Base-by-base conservation (phyloP, 2,113 vertebrate species). In the Genyomyrus donnyi region DNA sequence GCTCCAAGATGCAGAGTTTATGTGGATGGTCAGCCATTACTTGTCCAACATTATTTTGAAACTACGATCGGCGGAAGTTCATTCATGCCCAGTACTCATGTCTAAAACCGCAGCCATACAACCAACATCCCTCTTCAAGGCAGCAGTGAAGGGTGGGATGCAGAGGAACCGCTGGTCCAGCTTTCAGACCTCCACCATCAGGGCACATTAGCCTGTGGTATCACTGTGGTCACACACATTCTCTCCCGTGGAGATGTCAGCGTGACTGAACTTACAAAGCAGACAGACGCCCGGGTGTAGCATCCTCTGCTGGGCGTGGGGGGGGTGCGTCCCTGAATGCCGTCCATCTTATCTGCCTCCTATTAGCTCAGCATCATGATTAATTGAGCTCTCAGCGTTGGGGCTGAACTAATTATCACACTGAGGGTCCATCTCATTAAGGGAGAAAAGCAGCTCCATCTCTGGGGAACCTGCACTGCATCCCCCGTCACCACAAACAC, bases 321-420 rank as follows among this genome's bases (percentile, higher is more conserved):
- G 62, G 62, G 21, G 2, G 58, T 13, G 24, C 2, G 7, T 31
- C 62, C 62, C 62, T 39, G 19, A 49, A 85, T 50, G 48, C 49
- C 6, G 93, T 95, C 95, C 95, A 95, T 96, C 95, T 95, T 95
- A 95, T 96, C 94, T 92, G 91, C 94, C 95, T 94, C 92, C 93
- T 95, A 91, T 93, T 93, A 93, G 89, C 92, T 94, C 93, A 91
- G 91, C 94, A 91, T 94, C 93, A 90, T 93, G 94, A 95, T 95
- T 95, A 96, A 96, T 95, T 95, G 94, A 95, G 94, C 95, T 95
- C 95, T 96, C 95, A 95, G 95, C 94, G 95, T 96, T 95, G 95
- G 95, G 94, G 96, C 96, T 96, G 95, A 96, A 95, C 95, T 96
- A 95, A 96, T 96, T 96, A 96, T 94, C 50, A 83, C 93, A 93